phyloP scores from a whole-genome alignment of 2,113 vertebrate genomes.

The Carollia perspicillata region DNA sequence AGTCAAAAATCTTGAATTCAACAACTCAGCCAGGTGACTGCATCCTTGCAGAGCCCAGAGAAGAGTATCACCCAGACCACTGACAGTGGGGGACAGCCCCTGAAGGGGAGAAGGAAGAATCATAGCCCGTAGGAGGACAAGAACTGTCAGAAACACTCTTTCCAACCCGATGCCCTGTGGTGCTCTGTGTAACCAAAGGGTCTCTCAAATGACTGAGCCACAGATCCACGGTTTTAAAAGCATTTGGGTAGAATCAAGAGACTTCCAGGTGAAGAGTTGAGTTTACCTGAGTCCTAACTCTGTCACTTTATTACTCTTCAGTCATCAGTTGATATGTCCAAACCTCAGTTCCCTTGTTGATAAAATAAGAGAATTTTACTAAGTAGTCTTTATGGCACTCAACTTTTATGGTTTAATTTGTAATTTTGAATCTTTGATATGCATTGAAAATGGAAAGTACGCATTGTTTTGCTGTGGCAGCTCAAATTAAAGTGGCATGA shows the following conservation, averaged over 20 bases:
- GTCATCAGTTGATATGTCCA: background rate
- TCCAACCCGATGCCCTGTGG: background rate
- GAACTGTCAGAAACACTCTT: background rate
- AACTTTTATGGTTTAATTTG: background rate
- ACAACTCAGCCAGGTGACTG: background rate
- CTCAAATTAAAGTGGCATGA: background rate
- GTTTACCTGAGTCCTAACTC: background rate
- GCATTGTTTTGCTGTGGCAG: background rate
- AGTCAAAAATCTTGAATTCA: background rate
- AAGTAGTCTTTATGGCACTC: background rate
- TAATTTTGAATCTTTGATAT: background rate
- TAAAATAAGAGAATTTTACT: background rate
- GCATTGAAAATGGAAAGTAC: background rate
- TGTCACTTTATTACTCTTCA: background rate
- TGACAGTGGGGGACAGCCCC: background rate
- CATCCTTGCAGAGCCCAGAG: background rate
- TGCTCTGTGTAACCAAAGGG: background rate
- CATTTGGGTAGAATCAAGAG: background rate
- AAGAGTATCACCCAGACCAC: background rate
- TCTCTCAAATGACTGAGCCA: background rate
- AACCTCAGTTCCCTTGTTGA: background rate
- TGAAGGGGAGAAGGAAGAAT: background rate
- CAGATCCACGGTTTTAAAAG: background rate
- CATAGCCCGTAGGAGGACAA: background rate
- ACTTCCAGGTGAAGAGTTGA: background rate